phyloP scores from a whole-genome alignment of 2,113 vertebrate genomes.

The Morone chrysops region DNA sequence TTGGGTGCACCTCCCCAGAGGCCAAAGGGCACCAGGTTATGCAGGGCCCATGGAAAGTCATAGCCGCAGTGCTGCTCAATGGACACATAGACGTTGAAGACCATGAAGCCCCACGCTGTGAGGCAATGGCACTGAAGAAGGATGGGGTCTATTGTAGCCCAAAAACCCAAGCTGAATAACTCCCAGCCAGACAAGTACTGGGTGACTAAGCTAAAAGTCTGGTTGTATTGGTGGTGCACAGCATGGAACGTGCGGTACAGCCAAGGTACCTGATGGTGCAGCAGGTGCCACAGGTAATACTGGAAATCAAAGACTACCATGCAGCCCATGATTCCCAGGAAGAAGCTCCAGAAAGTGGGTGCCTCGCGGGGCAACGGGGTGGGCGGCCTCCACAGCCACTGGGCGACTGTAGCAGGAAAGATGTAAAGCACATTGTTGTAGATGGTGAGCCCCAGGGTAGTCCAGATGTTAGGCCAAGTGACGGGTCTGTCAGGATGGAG shows the following conservation, averaged over 20 bases:
- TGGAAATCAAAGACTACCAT: conserved; percentile 87
- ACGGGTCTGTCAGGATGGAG: conserved; percentile 81
- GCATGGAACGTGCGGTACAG: conserved; percentile 87
- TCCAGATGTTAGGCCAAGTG: conserved; percentile 80
- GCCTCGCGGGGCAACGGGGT: conserved; percentile 80
- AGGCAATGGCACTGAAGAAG: conserved; percentile 86
- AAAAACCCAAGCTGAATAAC: conserved; percentile 85
- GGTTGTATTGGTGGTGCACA: conserved; percentile 85
- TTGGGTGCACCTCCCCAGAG: conserved; percentile 85
- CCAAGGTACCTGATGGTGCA: conserved; percentile 86
- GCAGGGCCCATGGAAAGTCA: conserved; percentile 85
- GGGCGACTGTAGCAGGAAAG: conserved; percentile 83
- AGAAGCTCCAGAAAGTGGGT: conserved; percentile 81
- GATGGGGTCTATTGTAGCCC: conserved; percentile 85
- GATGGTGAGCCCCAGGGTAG: conserved; percentile 79
- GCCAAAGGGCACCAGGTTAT: conserved; percentile 85
- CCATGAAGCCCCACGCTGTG: conserved; percentile 86
- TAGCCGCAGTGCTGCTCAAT: conserved; percentile 88
- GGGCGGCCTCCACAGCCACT: conserved; percentile 87
- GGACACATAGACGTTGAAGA: conserved; percentile 86
- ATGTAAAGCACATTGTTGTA: conserved; percentile 87
- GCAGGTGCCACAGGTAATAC: conserved; percentile 87
- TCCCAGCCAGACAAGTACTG: conserved; percentile 88
- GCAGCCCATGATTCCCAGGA: conserved; percentile 84
- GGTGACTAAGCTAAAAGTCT: conserved; percentile 86